Evolutionary conservation across 1,140 invertebrate genomes (phyloP).

Genomic region (Linepithema humile): DNA sequence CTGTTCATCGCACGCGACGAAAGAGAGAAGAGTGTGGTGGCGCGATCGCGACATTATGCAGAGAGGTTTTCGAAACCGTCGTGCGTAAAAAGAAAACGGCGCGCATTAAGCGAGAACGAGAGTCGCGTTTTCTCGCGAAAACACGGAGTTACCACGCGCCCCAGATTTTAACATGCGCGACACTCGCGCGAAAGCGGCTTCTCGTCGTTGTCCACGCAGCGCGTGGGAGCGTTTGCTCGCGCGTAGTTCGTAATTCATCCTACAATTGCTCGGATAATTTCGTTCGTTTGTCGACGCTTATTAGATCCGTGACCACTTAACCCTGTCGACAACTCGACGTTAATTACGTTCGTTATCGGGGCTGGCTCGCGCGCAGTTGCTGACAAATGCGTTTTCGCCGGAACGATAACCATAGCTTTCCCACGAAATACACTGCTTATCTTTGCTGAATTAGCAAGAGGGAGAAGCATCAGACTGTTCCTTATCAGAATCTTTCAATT

Average conservation of each 20-base stretch:
- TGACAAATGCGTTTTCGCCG: not conserved
- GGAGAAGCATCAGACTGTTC: not conserved
- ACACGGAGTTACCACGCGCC: not conserved
- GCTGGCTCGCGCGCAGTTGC: not conserved
- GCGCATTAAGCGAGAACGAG: not conserved
- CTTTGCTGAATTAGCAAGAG: not conserved
- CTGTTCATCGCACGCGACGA: not conserved
- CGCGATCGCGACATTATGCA: not conserved
- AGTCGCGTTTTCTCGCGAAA: slow-evolving; percentile 2
- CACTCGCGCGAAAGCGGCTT: not conserved
- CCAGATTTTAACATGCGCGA: not conserved
- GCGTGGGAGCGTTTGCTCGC: not conserved
- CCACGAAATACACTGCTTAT: no score
- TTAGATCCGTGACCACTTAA: slow-evolving; percentile 56
- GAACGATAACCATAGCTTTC: no score
- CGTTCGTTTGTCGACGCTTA: slow-evolving; percentile 46
- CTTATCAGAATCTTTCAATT: not conserved
- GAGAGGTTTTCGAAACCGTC: not conserved
- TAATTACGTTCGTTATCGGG: slow-evolving; percentile 20
- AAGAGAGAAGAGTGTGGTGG: not conserved
- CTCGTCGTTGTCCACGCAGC: not conserved
- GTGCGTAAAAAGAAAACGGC: not conserved
- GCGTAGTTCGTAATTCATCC: not conserved
- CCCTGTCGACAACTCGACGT: slow-evolving; percentile 23
- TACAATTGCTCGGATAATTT: slow-evolving; percentile 45